phyloP scores from a whole-genome alignment of 2,888 invertebrate species.

The Mactromeris polynyma region DNA sequence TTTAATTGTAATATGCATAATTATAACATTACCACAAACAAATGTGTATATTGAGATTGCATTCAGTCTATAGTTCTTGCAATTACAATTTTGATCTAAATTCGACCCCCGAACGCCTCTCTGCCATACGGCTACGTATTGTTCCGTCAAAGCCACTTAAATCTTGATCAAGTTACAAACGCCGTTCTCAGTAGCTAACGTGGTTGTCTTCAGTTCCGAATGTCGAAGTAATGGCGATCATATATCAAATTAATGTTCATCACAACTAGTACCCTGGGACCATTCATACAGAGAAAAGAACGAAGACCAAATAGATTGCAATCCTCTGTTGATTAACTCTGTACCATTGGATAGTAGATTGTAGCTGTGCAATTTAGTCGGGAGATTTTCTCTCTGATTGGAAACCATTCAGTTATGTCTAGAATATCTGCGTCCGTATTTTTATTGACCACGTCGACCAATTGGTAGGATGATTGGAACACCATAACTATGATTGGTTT shows the following conservation, averaged over 20 bases:
- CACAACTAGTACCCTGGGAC: slow-evolving; percentile 60
- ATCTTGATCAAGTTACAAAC: slow-evolving; percentile 44
- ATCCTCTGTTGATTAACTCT: slow-evolving; percentile 59
- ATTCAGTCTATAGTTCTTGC: background rate
- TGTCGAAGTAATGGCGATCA: slow-evolving; percentile 37
- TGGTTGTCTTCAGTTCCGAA: slow-evolving; percentile 26
- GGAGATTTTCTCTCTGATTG: slow-evolving; percentile 46
- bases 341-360: slow-evolving; percentile 49
- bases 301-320: slow-evolving; percentile 61
- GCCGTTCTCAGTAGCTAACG: slow-evolving; percentile 28
- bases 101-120: slow-evolving; percentile 11
- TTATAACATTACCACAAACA: background rate
- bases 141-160: slow-evolving; percentile 28
- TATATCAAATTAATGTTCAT: slow-evolving; percentile 64
- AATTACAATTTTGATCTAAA: slow-evolving; percentile 19
- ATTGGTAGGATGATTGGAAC: slow-evolving; percentile 27
- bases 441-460: slow-evolving; percentile 34
- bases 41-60: background rate
- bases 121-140: slow-evolving; percentile 1
- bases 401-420: slow-evolving; percentile 37
- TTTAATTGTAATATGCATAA: slow-evolving; percentile 1
- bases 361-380: slow-evolving; percentile 39
- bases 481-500: slow-evolving; percentile 46
- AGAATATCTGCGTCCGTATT: slow-evolving; percentile 15
- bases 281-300: slow-evolving; percentile 23